phyloP scores from a whole-genome alignment of 2,113 vertebrate species.

The Leptobrachium ailaonicum region DNA sequence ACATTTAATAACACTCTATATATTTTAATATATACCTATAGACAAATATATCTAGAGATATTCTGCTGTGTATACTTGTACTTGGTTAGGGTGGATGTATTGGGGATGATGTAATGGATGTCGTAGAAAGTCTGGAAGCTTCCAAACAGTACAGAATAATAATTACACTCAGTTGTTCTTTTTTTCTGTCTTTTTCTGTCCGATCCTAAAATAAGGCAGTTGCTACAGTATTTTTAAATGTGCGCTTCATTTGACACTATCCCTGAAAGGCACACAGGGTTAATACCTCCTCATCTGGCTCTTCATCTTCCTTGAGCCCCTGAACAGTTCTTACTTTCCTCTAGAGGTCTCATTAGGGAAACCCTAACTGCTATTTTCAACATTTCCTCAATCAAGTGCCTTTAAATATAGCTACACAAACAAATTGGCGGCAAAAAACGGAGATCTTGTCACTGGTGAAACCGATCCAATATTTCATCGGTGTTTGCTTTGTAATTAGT shows the following conservation, averaged over 20 bases:
- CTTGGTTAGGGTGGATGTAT: no score
- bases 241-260: neutral
- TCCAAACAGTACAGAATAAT: no score
- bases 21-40: no score
- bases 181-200: no score
- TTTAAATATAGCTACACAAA: constrained; percentile 77
- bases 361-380: constrained; percentile 73
- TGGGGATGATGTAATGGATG: no score
- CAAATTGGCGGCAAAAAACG: constrained; percentile 69
- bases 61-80: no score
- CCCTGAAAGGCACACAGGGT: constrained; percentile 55
- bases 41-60: no score
- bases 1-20: no score
- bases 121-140: no score
- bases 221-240: neutral
- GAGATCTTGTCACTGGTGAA: constrained; percentile 67
- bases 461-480: constrained; percentile 66
- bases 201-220: neutral
- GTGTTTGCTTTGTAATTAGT: constrained; percentile 75
- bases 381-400: constrained; percentile 77
- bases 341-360: constrained; percentile 80
- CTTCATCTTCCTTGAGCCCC: constrained; percentile 54
- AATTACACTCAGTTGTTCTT: no score
- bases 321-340: constrained; percentile 67
- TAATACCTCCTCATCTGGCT: constrained; percentile 57